A percentile compares a stretch with the other conserved stretches of the same genome.
These are phyloP conservation scores for Drosophila bunnanda DNA, from an alignment of 2,888 invertebrate genomes.

Conservation along the genomic window DNA sequence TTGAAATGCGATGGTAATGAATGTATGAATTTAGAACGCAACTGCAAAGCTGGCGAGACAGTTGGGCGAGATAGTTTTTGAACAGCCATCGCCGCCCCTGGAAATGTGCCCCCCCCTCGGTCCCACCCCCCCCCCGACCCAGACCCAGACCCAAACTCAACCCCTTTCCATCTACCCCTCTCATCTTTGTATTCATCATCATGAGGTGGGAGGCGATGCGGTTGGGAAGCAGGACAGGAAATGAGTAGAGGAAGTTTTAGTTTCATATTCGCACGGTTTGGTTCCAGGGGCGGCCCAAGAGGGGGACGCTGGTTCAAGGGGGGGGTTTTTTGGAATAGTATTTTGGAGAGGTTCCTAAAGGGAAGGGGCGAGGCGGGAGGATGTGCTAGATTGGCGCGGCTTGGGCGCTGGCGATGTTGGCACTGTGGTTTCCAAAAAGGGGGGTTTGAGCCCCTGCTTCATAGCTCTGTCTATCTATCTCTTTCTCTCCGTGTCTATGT, in stretches of 20 bases:
- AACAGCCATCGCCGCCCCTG: not conserved
- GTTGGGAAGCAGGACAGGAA: conserved; percentile 62
- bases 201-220: conserved; percentile 33
- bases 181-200: conserved; percentile 35
- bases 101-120: not conserved
- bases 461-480: conserved; percentile 37
- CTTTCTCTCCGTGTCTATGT: conserved; percentile 38
- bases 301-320: not conserved
- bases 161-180: not conserved
- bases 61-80: conserved; percentile 79
- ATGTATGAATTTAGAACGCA: conserved; percentile 82
- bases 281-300: conserved; percentile 4
- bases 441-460: not conserved
- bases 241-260: conserved; percentile 83
- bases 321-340: not conserved
- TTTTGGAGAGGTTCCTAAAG: conserved; percentile 4
- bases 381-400: conserved; percentile 63
- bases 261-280: conserved; percentile 70
- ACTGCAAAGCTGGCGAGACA: conserved; percentile 78
- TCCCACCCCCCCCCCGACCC: not conserved
- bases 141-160: too few relatives aligned
- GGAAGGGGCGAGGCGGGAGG: conserved; percentile 53
- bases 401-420: conserved; percentile 68
- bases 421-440: conserved; percentile 61
- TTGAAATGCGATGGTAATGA: conserved; percentile 81